Conservation (phyloP, 2,797 vertebrate species). For the Potorous gilbertii region DNA sequence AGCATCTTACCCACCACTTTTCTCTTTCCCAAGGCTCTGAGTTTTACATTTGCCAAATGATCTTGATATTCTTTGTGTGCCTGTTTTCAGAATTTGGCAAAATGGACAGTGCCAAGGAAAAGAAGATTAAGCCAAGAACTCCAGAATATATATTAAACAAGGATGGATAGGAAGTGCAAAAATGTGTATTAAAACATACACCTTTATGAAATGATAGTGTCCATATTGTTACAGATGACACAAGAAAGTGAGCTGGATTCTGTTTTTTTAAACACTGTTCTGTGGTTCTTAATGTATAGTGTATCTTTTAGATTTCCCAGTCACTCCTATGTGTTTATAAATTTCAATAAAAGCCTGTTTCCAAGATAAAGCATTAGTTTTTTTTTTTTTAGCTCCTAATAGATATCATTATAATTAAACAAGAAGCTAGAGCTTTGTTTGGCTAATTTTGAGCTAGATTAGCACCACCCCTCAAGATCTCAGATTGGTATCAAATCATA, state of each 20-base stretch:
- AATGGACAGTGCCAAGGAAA: constrained; percentile 41
- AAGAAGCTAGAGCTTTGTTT: constrained; percentile 10
- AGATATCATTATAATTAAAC: constrained; percentile 4
- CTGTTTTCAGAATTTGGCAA: constrained; percentile 54
- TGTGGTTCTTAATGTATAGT: background rate
- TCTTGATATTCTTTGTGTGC: constrained; percentile 25
- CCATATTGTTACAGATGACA: constrained; percentile 25
- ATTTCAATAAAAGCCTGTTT: constrained; percentile 66
- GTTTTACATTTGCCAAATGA: constrained; percentile 29
- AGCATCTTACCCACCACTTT: background rate
- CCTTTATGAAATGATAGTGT: background rate
- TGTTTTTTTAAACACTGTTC: background rate
- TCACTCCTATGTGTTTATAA: constrained; percentile 28
- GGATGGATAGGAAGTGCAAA: no score
- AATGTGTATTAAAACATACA: constrained; percentile 39
- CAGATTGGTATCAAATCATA: background rate
- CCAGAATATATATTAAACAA: constrained; percentile 27
- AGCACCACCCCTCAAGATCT: background rate
- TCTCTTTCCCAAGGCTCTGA: background rate
- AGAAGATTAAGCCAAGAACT: constrained; percentile 35
- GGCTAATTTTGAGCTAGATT: background rate
- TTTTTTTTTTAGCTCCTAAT: constrained; percentile 25
- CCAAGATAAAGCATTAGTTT: constrained; percentile 26
- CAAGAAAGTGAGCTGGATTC: constrained; percentile 8
- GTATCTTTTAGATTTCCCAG: constrained; percentile 16